These are phyloP conservation scores for Apodemus sylvaticus DNA, from an alignment of 2,113 vertebrate species.

Conservation along the genomic window DNA sequence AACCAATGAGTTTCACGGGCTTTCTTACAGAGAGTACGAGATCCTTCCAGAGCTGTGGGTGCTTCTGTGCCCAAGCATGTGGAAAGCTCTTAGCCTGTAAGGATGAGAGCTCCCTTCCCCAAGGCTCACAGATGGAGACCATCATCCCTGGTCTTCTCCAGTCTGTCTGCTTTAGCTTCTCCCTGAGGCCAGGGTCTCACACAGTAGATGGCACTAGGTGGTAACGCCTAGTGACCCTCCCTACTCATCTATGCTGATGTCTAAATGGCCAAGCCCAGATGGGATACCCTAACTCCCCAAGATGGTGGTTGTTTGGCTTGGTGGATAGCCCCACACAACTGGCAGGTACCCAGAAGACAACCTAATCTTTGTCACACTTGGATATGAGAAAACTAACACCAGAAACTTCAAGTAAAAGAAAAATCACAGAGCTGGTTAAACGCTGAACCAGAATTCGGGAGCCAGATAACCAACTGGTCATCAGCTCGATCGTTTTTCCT, in stretches of 20 bases:
- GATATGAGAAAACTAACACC: slow-evolving; percentile 33
- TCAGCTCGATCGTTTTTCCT: slow-evolving; percentile 13
- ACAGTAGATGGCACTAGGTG: neutral
- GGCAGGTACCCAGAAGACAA: neutral
- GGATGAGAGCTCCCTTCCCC: no score
- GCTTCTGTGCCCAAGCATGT: neutral
- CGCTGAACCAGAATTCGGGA: neutral
- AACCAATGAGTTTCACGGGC: neutral
- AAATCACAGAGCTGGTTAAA: neutral
- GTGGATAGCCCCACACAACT: neutral
- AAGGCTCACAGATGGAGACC: neutral
- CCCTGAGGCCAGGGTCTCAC: neutral
- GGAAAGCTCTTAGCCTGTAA: neutral
- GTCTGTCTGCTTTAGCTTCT: neutral
- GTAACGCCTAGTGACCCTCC: neutral
- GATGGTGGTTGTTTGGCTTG: neutral
- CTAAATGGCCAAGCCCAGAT: neutral
- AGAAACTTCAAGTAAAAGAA: neutral
- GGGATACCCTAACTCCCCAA: neutral
- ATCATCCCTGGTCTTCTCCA: neutral
- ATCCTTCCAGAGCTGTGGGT: neutral
- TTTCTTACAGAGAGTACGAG: neutral
- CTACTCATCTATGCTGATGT: neutral
- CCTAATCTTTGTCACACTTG: neutral
- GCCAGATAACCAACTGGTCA: neutral